Evolutionary conservation across 2,797 vertebrate genomes (phyloP).

Genomic region (Miichthys miiuy): DNA sequence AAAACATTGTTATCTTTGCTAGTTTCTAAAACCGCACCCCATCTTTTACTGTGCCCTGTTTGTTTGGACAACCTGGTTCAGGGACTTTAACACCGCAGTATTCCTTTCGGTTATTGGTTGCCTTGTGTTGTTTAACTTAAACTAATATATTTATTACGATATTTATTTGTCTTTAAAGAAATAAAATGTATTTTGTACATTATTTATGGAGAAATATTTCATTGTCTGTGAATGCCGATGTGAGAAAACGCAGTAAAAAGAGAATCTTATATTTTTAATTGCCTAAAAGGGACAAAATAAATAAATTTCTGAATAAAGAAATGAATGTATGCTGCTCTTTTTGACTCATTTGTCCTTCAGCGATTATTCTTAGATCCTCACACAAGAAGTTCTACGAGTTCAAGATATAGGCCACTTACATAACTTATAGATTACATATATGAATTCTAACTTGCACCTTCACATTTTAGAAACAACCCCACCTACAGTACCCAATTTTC

Average conservation of each 20-base stretch:
- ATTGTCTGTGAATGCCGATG: constrained; percentile 79
- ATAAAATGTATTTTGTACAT: constrained; percentile 88
- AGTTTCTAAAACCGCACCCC: constrained; percentile 62
- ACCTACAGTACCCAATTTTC: background rate
- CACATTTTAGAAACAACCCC: constrained; percentile 2
- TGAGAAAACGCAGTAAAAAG: constrained; percentile 72
- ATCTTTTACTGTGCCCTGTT: constrained; percentile 49
- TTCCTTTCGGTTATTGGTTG: constrained; percentile 84
- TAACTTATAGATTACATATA: background rate
- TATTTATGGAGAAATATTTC: constrained; percentile 87
- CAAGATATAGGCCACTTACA: background rate
- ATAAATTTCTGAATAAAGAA: constrained; percentile 81
- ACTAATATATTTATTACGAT: constrained; percentile 89
- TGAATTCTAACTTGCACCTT: background rate
- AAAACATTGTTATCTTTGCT: constrained; percentile 54
- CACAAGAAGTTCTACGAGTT: background rate
- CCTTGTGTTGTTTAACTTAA: constrained; percentile 84
- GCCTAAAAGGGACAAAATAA: constrained; percentile 81
- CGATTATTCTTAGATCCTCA: background rate
- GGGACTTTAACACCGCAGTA: constrained; percentile 86
- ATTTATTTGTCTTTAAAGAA: constrained; percentile 87
- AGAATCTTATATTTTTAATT: constrained; percentile 86
- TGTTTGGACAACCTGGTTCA: constrained; percentile 81
- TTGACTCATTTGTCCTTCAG: constrained; percentile 23
- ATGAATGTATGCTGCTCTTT: constrained; percentile 36